These are phyloP conservation scores for Narcine bancroftii DNA, from an alignment of 2,113 vertebrate genomes.

Conservation along the genomic window DNA sequence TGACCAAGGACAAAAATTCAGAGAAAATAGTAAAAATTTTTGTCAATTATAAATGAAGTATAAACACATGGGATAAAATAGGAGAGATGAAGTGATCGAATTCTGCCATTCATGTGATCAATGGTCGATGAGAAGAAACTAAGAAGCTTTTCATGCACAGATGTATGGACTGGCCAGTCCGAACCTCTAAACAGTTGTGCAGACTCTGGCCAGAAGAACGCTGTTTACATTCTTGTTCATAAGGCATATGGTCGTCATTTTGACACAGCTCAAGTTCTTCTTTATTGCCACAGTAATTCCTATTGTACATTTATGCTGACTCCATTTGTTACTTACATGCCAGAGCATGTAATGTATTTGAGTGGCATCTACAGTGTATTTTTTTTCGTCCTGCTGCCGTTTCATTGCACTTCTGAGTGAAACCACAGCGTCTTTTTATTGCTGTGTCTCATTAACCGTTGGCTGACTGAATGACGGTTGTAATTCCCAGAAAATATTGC, in stretches of 20 bases:
- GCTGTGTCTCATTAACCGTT: neutral
- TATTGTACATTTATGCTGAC: constrained; percentile 5
- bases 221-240: neutral
- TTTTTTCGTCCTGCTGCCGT: neutral
- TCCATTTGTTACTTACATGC: neutral
- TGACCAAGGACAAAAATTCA: neutral
- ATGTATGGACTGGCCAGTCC: too few species aligned
- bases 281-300: neutral
- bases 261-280: neutral
- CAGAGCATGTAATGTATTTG: neutral
- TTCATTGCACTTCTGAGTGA: neutral
- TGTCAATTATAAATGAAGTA: neutral
- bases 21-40: neutral
- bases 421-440: neutral
- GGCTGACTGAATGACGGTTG: neutral
- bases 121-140: neutral
- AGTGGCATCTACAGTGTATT: neutral
- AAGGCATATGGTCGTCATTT: neutral
- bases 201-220: neutral
- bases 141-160: neutral
- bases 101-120: neutral
- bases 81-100: neutral
- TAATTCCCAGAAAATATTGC: neutral
- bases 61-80: neutral
- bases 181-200: too few species aligned